Conservation (phyloP, 2,797 vertebrate species). For the Clarias pachynema region DNA sequence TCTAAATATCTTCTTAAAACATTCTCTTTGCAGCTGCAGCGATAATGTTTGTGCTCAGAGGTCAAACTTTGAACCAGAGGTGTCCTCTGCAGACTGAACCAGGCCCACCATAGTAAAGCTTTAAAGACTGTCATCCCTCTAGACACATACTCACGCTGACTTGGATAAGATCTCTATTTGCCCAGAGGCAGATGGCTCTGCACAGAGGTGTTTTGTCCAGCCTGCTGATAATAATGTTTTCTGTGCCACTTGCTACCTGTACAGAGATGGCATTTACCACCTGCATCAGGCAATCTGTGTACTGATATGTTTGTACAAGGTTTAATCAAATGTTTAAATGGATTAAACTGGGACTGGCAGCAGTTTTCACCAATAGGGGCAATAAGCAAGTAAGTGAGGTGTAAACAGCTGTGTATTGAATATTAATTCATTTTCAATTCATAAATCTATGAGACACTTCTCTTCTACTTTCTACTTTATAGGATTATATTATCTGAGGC, state of each 20-base stretch:
- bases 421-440: slow-evolving; percentile 29
- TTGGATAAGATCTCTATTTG: slow-evolving; percentile 81
- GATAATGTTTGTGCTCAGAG: slow-evolving; percentile 34
- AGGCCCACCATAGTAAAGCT: slow-evolving; percentile 60
- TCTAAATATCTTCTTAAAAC: slow-evolving; percentile 2
- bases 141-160: slow-evolving; percentile 67
- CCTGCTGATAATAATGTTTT: slow-evolving; percentile 77
- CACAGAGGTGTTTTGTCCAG: slow-evolving; percentile 77
- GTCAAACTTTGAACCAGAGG: slow-evolving; percentile 35
- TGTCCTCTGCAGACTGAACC: slow-evolving; percentile 54
- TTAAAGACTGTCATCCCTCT: slow-evolving; percentile 61
- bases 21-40: slow-evolving; percentile 16
- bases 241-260: slow-evolving; percentile 58
- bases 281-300: slow-evolving; percentile 63
- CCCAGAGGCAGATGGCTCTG: slow-evolving; percentile 70
- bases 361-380: slow-evolving; percentile 10
- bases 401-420: slow-evolving; percentile 23
- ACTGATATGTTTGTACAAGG: slow-evolving; percentile 49
- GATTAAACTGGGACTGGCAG: slow-evolving; percentile 28
- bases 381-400: neutral
- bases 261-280: slow-evolving; percentile 43
- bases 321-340: slow-evolving; percentile 40
- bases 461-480: slow-evolving; percentile 30
- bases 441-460: slow-evolving; percentile 19
- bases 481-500: slow-evolving; percentile 44